phyloP scores from a whole-genome alignment of 2,888 invertebrate species.

The Sericinus montela region DNA sequence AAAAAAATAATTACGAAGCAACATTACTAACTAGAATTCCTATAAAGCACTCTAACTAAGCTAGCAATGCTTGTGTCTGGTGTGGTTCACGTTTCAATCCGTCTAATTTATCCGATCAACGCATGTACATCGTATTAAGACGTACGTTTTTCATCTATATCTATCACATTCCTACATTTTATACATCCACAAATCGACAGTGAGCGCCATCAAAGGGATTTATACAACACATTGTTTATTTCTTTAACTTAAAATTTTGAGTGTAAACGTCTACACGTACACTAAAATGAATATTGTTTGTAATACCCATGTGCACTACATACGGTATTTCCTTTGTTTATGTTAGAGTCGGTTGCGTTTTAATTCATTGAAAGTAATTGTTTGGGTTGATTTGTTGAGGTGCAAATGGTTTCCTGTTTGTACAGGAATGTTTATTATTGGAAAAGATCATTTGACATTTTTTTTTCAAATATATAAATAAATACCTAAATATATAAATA shows the following conservation, averaged over 20 bases:
- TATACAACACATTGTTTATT: slow-evolving; percentile 1
- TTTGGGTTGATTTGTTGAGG: slow-evolving; percentile 6
- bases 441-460: too few relatives aligned
- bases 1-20: too few relatives aligned
- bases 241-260: slow-evolving; percentile 2
- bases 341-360: background rate
- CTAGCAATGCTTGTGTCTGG: too few relatives aligned
- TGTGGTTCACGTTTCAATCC: too few relatives aligned
- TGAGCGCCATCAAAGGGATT: background rate
- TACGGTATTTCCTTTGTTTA: slow-evolving; percentile 2
- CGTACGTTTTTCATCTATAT: background rate
- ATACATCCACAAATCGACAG: background rate
- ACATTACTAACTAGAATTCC: too few relatives aligned
- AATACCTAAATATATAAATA: too few relatives aligned
- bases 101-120: too few relatives aligned
- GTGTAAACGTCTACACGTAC: slow-evolving; percentile 4
- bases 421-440: background rate
- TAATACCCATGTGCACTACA: background rate
- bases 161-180: background rate
- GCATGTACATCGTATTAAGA: background rate
- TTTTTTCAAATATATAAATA: too few relatives aligned
- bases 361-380: background rate
- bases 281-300: slow-evolving; percentile 13
- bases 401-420: slow-evolving; percentile 1
- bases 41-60: too few relatives aligned